Percentiles rank a stretch among this genome's conserved stretches.
These are phyloP conservation scores for Eremophila alpestris DNA, from an alignment of 2,797 vertebrate genomes.

Conservation along the genomic window DNA sequence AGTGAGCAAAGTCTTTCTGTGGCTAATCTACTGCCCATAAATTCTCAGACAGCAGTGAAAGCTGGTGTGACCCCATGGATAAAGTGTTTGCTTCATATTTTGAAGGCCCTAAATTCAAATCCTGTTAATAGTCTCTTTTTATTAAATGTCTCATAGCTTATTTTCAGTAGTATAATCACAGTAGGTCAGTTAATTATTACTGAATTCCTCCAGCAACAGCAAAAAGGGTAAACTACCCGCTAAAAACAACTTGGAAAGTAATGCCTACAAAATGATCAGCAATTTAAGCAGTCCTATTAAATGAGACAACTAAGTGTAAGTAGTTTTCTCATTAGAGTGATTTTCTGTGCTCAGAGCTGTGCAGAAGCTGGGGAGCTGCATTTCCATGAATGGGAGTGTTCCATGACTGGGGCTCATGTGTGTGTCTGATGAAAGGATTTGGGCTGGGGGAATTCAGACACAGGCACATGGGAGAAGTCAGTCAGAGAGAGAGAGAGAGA, in stretches of 20 bases:
- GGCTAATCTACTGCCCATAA: not conserved
- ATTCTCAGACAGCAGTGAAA: slow-evolving; percentile 14
- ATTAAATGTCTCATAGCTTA: slow-evolving; percentile 51
- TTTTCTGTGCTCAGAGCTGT: slow-evolving; percentile 3
- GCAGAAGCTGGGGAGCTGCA: not conserved
- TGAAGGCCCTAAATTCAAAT: slow-evolving; percentile 54
- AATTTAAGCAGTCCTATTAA: slow-evolving; percentile 55
- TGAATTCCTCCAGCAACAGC: slow-evolving; percentile 45
- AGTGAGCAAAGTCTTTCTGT: not conserved
- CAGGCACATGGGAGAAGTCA: not conserved
- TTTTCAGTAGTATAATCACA: slow-evolving; percentile 45
- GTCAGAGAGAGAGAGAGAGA: not conserved
- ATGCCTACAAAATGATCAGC: slow-evolving; percentile 45
- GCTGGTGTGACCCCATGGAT: slow-evolving; percentile 42
- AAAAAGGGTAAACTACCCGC: slow-evolving; percentile 27
- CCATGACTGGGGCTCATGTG: not conserved
- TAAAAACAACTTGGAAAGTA: slow-evolving; percentile 36
- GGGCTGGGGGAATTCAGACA: not conserved
- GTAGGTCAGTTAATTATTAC: slow-evolving; percentile 54
- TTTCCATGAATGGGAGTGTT: not conserved
- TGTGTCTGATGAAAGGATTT: not conserved
- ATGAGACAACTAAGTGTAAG: slow-evolving; percentile 49
- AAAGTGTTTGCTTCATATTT: slow-evolving; percentile 45
- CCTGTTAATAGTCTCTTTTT: slow-evolving; percentile 42
- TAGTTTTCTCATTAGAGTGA: slow-evolving; percentile 41